Evolutionary conservation across 2,797 vertebrate species (phyloP), one percentile per base, ranked within the genome.

Genomic region (Peromyscus eremicus): DNA sequence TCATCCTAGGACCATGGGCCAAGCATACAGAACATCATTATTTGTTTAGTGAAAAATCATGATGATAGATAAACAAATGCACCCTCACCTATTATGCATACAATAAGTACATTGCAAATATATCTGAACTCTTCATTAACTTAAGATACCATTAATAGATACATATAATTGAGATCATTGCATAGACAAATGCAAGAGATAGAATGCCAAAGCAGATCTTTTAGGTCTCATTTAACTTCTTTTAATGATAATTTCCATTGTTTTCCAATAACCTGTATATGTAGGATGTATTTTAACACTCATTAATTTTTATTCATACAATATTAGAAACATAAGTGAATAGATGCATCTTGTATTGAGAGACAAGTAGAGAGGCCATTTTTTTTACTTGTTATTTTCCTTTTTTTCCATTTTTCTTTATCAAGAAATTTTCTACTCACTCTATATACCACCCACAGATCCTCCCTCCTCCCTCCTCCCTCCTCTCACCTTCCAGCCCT

Each of bases 41-140:
- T 89, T 92, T 94, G 81, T 75, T 88, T 55, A 95, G 46, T 89
- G 43, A 87, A 90, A 94, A 94, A 64, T 70, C 6, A 66, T 80
- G 60, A 91, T 62, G 46, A 13, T 88, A 88, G 5, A 37, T 70
- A 79, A 96, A 95, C 91, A 68, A 94, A 89, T 77, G 17, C 12
- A 80, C 12, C 80, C 17, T 93, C 57, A 49, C 92, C 57, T 80
- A 21, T 89, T 90, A 85, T 92, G 29, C 1, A 66, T 62, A 11
- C 71, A 46, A 75, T 43, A 93, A 57, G 80, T 85, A 86, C 79
- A 32, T 60, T 86, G 34, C 46, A 83, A 68, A 66, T 89, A 17
- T 92, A 29, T 64, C 32, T 73, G 46, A 46, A 32, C 43, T 75
- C 71, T 80, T 68, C 32, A 89, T 8, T 85, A 52, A 68, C 6